Evolutionary conservation across 2,797 vertebrate species (phyloP), one percentile per base, ranked within the genome.

Genomic region (Champsocephalus gunnari): DNA sequence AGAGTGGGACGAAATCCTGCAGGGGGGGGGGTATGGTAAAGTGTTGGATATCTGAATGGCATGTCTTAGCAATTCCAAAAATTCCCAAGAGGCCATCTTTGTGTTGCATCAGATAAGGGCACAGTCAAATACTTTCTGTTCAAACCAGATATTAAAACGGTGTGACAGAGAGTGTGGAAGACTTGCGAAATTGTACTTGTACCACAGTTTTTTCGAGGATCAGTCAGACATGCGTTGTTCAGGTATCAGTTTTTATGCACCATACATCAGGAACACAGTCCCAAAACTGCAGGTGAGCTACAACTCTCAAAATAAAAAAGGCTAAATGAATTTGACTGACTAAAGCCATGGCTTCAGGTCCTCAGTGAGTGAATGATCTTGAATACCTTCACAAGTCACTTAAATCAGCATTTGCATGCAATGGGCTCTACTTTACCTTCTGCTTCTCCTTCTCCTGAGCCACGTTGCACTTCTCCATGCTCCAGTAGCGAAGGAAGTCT

Each of bases 1-100:
- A 99, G 56, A 99, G 91, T 0, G 98, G 96, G 41, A 99, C 98
- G 81, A 99, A 99, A 77, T 99, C 98, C 98, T 99, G 77, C 17
- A 72, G 56, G 55, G 55, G 45, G 62, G 34, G 34, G 34, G 8
- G 34, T 69, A 72, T 3, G 2, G 12, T 4, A 71, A 16, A 41
- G 12, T 0, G 43, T 41, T 1, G 2, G 62, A 50, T 56, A 45
- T 28, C 1, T 21, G 58, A 8, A 32, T 28, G 5, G 38, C 6
- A 55, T 7, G 32, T 48, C 16, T 62, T 47, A 4, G 32, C 24
- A 1, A 8, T 53, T 62, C 3, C 41, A n/a, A 11, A 45, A 9
- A 48, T 47, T 56, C 54, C 12, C 10, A 11, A 54, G 24, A 13
- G 64, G 32, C 19, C 3, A 34, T 74, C 14, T 48, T 62, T 51